These are phyloP conservation scores for Buphagus erythrorhynchus DNA, from an alignment of 2,797 vertebrate genomes.

Conservation along the genomic window DNA sequence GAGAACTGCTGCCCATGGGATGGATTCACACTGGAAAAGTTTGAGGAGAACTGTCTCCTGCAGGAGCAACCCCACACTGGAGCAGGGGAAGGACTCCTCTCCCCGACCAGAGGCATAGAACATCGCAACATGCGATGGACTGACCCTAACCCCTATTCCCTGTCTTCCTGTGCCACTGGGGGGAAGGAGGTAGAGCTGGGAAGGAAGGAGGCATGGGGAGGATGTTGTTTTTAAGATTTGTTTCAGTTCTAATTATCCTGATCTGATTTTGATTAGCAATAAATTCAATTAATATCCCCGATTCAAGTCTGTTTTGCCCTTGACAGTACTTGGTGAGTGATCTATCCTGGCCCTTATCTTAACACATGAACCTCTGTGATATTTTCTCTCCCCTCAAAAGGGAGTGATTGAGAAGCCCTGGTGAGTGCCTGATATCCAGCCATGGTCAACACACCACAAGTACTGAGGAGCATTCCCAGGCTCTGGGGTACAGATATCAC, in stretches of 20 bases:
- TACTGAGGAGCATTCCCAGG: background rate
- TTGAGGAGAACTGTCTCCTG: accelerated
- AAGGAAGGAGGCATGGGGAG: background rate
- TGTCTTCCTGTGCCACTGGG: background rate
- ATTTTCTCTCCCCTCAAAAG: background rate
- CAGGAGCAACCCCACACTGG: background rate
- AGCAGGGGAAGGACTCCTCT: background rate
- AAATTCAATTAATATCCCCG: background rate
- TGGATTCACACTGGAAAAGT: background rate
- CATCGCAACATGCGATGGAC: background rate
- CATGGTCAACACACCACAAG: background rate
- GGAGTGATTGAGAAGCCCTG: background rate
- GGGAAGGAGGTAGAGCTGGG: background rate
- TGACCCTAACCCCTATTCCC: background rate
- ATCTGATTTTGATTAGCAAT: background rate
- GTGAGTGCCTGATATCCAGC: background rate
- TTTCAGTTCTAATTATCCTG: background rate
- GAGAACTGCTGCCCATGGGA: background rate
- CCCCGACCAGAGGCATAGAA: background rate
- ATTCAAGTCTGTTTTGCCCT: background rate
- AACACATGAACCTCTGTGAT: background rate
- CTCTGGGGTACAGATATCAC: background rate
- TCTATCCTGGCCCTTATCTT: accelerated
- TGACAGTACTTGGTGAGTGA: background rate
- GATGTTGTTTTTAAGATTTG: background rate